A percentile compares a stretch with the other conserved stretches of the same genome.
Conservation (phyloP, 2,797 vertebrate genomes). For the Phrynocephalus forsythii region DNA sequence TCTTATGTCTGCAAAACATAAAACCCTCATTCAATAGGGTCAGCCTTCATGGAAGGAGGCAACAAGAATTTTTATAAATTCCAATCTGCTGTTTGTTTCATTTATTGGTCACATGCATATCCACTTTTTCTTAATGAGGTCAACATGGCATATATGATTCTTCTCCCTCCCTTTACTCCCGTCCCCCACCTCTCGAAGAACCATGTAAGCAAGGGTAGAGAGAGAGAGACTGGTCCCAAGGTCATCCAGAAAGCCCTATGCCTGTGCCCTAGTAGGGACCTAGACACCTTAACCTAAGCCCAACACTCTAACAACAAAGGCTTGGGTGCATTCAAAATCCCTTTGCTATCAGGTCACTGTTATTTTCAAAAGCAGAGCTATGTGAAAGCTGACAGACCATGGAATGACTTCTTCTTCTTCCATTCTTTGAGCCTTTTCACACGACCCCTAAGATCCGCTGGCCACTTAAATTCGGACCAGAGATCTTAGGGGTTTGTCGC, state of each 20-base stretch:
- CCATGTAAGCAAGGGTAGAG: background rate
- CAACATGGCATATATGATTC: background rate
- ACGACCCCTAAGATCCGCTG: no score
- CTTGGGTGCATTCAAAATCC: background rate
- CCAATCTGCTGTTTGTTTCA: background rate
- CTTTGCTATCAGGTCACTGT: conserved; percentile 12
- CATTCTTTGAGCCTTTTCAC: no score
- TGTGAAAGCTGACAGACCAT: background rate
- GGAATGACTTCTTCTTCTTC: conserved; percentile 14
- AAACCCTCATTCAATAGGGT: conserved; percentile 11
- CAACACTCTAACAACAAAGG: background rate
- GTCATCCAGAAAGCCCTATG: background rate
- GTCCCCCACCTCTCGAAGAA: background rate
- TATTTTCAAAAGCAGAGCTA: conserved; percentile 7
- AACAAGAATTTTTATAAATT: background rate
- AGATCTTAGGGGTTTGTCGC: no score
- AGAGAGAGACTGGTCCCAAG: background rate
- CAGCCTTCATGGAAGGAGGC: background rate
- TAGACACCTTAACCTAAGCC: background rate
- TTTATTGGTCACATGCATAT: background rate
- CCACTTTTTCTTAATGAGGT: background rate
- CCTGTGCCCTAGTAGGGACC: no score
- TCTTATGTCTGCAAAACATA: background rate
- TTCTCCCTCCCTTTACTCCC: background rate
- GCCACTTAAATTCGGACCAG: no score